Evolutionary conservation across 2,888 invertebrate species (phyloP).

Genomic region (Andrena praecox): DNA sequence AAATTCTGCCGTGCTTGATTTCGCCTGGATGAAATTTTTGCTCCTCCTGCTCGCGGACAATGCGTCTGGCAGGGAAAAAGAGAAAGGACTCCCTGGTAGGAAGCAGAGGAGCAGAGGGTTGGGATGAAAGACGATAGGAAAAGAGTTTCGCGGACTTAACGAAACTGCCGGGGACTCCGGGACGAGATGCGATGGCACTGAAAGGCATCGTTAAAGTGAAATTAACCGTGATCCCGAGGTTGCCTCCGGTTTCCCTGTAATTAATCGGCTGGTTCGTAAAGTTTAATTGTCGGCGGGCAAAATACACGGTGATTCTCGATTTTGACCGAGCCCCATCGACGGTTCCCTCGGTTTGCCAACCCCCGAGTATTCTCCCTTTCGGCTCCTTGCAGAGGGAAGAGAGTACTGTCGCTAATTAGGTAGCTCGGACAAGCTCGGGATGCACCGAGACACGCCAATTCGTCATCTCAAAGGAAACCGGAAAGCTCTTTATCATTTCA

Average conservation of each 20-base stretch:
- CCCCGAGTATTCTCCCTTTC: neutral
- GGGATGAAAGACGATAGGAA: conserved; percentile 32
- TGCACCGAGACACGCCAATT: too few species aligned
- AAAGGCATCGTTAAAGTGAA: conserved; percentile 56
- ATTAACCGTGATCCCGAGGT: conserved; percentile 56
- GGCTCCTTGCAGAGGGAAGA: neutral
- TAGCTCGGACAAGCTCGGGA: neutral
- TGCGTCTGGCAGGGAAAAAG: conserved; percentile 12
- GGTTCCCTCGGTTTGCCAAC: conserved; percentile 10
- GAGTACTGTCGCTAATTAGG: neutral
- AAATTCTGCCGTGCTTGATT: conserved; percentile 2
- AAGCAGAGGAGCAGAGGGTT: neutral
- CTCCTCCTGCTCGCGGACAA: conserved; percentile 12
- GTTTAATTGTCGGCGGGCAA: conserved; percentile 51
- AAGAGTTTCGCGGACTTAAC: conserved; percentile 49
- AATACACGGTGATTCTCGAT: conserved; percentile 37
- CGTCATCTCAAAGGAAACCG: too few species aligned
- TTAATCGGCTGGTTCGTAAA: conserved; percentile 56
- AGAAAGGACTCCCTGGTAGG: conserved; percentile 24
- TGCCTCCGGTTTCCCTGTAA: conserved; percentile 47
- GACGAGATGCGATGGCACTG: conserved; percentile 44
- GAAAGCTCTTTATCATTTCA: too few species aligned
- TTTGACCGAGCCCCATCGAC: conserved; percentile 12
- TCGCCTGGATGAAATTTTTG: conserved; percentile 20
- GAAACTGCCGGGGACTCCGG: conserved; percentile 19